phyloP scores from a whole-genome alignment of 2,888 invertebrate genomes.

The Lucinisca nassula region DNA sequence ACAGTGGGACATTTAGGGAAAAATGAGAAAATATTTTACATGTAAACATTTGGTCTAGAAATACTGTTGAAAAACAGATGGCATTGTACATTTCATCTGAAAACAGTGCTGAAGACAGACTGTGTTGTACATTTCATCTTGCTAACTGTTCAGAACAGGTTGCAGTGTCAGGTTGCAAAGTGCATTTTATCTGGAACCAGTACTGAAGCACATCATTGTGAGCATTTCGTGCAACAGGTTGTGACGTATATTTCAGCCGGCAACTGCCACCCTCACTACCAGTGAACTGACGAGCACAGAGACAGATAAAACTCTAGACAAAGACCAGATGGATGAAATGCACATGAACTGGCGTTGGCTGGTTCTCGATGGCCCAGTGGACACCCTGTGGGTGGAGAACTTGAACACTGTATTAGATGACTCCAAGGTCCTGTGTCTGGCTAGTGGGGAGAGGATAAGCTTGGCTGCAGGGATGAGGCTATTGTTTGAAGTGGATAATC shows the following conservation, averaged over 20 bases:
- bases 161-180: too few relatives aligned
- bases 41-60: too few relatives aligned
- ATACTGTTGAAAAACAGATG: too few relatives aligned
- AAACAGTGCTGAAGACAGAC: too few relatives aligned
- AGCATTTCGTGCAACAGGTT: too few relatives aligned
- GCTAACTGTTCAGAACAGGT: too few relatives aligned
- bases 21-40: too few relatives aligned
- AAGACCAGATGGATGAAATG: constrained; percentile 66
- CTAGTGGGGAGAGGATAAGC: constrained; percentile 87
- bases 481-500: constrained; percentile 88
- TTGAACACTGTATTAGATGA: constrained; percentile 88
- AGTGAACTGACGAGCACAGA: constrained; percentile 57
- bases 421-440: constrained; percentile 87
- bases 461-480: constrained; percentile 86
- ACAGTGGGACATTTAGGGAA: too few relatives aligned
- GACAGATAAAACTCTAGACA: constrained; percentile 63
- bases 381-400: constrained; percentile 88
- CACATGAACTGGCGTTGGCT: constrained; percentile 87
- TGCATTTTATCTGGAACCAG: too few relatives aligned
- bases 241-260: neutral
- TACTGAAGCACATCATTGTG: too few relatives aligned
- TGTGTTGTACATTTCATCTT: too few relatives aligned
- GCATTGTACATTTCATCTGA: too few relatives aligned
- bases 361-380: constrained; percentile 87
- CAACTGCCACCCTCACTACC: neutral